Evolutionary conservation across 1,140 invertebrate genomes (phyloP), one percentile per base, ranked within the genome.

Genomic region (Mactra quadrangularis): DNA sequence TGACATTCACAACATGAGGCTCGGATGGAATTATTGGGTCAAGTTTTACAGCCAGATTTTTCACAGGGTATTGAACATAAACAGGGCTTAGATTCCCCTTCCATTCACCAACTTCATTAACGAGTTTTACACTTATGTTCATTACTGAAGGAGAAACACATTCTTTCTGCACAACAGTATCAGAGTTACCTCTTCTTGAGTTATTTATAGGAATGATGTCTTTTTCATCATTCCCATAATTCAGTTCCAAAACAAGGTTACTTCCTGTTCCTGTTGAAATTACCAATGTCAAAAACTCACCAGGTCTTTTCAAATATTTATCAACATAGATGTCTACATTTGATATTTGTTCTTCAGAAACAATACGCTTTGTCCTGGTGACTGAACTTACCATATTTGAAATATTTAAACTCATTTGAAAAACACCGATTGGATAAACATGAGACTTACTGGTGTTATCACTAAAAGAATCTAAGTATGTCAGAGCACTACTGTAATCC

Each of bases 371-470:
- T 9, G 31, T 57, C 53, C 81, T 57, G 19, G 19, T 27, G 13
- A 78, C 15, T 17, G 29, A 76, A 25, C 85, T 85, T 17, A 87
- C 77, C 22, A 83, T 33, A 72, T 87, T 87, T 22, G 85, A 81
- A 33, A 76, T 72, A 22, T 59, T 83, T 11, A 82, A 81, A 2
- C 27, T 33, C 22, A 85, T 33, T 13, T 31, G 27, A 53, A 71
- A 86, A 7, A 35, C 29, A 17, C 87, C 87, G 6, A 85, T 15
- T 7, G 27, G 7, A 55, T 84, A 86, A 11, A n/a, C 41, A 76
- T 86, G 84, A 0, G 47, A 53, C 15, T 68, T 38, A n/a, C 41
- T 50, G 2, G 78, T 27, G 19, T n/a, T 25, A n/a, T 76, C 68
- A 19, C 13, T 22, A 53, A 52, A 47, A 1, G 3, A 9, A 22